Evolutionary conservation across 1,140 invertebrate genomes (phyloP), one percentile per base, ranked within the genome.

Genomic region (Portunus trituberculatus): DNA sequence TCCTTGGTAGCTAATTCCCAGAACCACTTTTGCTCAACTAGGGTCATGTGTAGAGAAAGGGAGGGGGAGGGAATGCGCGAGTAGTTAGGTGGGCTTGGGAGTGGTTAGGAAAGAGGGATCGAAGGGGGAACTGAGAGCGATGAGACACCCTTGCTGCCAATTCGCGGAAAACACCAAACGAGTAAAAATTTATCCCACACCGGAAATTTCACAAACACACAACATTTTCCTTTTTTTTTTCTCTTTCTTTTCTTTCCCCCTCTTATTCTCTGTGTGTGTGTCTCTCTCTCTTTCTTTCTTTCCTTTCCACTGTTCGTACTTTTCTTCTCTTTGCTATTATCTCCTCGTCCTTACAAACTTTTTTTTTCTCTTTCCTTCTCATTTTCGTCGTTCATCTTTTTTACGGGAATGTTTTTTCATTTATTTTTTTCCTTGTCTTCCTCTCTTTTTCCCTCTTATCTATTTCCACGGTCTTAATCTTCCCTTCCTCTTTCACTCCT

Each of bases 161-260:
- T 39, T 88, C 86, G 86, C 86, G 32, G 45, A 46, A 88, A 88
- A 31, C 31, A 88, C 28, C 31, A 46, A 88, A 28, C 31, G n/a
- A 88, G 45, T 0, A 31, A 20, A 46, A 46, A 32, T 88, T 88
- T 88, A 45, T 88, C 10, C 2, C 86, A 3, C 10, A 1, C 86
- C 45, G 32, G 32, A 39, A 45, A 39, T 88, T 46, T 88, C 86
- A 25, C 84, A 31, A 4, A 6, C 84, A 31, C 84, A 6, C 31
- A 8, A 7, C n/a, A 16, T 31, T 28, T 88, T 32, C 25, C 10
- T 88, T 32, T 46, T 10, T 46, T 28, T 46, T 32, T 46, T 25
- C 32, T 25, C 32, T 28, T 88, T 25, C 25, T 14, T 88, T 28
- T 46, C 20, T 25, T 25, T 46, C 45, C n/a, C 45, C n/a, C 45